phyloP scores from a whole-genome alignment of 2,113 vertebrate genomes.

The Bubo blakistoni region DNA sequence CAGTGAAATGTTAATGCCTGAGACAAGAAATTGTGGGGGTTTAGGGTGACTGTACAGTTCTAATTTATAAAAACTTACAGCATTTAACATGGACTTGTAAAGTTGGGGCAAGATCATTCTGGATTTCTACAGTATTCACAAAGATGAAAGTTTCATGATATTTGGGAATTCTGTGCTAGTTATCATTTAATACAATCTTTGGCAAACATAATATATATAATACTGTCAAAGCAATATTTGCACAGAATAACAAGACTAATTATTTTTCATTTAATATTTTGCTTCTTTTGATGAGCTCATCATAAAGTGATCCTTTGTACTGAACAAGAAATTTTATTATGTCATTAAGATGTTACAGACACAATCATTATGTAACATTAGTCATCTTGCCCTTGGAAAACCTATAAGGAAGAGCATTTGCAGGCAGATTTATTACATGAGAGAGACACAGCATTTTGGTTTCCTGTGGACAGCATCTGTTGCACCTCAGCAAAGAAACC shows the following conservation, averaged over 20 bases:
- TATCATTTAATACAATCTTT: neutral
- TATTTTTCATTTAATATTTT: slow-evolving; percentile 23
- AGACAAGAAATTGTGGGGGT: slow-evolving; percentile 5
- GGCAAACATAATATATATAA: neutral
- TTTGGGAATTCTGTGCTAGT: neutral
- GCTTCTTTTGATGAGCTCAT: neutral
- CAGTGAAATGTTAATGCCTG: slow-evolving; percentile 61
- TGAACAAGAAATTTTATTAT: neutral
- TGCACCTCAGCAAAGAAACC: neutral
- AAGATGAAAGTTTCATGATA: neutral
- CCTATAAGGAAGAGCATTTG: neutral
- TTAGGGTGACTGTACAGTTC: neutral
- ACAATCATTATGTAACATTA: neutral
- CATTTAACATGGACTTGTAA: neutral
- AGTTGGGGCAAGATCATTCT: neutral
- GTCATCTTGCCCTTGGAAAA: neutral
- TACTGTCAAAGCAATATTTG: neutral
- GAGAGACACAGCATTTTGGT: neutral
- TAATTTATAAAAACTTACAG: slow-evolving; percentile 7
- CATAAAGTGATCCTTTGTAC: neutral
- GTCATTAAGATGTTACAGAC: neutral
- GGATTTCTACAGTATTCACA: neutral
- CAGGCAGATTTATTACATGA: neutral
- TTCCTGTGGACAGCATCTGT: neutral
- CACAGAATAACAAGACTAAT: neutral